Percentiles rank a stretch among this genome's conserved stretches.
Conservation (phyloP, 2,888 invertebrate genomes). For the Pachycephus smyrnensis region DNA sequence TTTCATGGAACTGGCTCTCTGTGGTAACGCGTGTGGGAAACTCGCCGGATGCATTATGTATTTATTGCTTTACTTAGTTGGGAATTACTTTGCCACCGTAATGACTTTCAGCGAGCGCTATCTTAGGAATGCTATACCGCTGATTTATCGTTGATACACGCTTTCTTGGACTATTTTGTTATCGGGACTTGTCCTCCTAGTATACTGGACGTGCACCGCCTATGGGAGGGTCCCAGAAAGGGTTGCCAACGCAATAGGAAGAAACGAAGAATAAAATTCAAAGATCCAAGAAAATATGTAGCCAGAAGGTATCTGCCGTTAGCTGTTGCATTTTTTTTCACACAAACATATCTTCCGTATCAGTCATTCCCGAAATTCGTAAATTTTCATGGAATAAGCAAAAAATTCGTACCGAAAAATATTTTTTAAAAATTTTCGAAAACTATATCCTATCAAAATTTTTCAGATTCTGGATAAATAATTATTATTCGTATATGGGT, state of each 20-base stretch:
- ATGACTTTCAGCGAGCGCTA: slow-evolving; percentile 55
- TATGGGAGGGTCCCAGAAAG: background rate
- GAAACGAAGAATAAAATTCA: slow-evolving; percentile 33
- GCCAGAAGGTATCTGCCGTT: background rate
- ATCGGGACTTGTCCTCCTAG: slow-evolving; percentile 8
- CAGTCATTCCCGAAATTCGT: background rate
- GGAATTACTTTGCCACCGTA: slow-evolving; percentile 61
- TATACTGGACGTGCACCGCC: slow-evolving; percentile 1
- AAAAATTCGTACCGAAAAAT: background rate
- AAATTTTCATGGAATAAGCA: background rate
- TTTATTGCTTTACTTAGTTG: slow-evolving; percentile 64
- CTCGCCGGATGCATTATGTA: slow-evolving; percentile 62
- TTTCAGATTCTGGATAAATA: background rate
- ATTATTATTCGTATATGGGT: background rate
- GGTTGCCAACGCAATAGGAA: background rate
- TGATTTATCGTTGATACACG: slow-evolving; percentile 45
- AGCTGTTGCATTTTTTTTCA: background rate
- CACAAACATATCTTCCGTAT: background rate
- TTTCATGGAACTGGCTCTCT: slow-evolving; percentile 54
- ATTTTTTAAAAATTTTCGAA: no score
- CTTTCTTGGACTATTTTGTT: slow-evolving; percentile 45
- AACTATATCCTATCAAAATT: background rate
- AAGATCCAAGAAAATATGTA: background rate
- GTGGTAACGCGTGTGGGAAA: slow-evolving; percentile 53
- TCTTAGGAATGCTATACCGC: slow-evolving; percentile 50